Evolutionary conservation across 2,888 invertebrate genomes (phyloP), one percentile per base, ranked within the genome.

Genomic region (Saturnia pavonia): DNA sequence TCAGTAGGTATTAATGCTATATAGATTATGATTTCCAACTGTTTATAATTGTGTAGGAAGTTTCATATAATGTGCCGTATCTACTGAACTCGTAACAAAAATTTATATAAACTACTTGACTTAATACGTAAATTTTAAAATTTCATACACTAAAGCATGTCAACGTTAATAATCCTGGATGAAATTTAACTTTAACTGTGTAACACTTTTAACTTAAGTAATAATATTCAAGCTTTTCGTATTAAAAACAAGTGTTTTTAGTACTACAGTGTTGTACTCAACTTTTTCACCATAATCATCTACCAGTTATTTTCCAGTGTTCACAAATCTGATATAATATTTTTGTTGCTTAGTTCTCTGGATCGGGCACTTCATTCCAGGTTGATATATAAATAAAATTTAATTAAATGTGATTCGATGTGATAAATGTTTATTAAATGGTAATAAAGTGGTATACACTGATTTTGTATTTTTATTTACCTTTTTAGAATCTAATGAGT

Each of bases 391-490:
- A 54, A 57, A 25, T 22, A 48, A 57, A 34, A 34, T 19, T 40
- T 19, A 65, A 65, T 65, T 65, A 65, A 65, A 40, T 65, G 65
- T 65, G 65, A 57, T 57, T 40, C 27, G 40, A 67, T 67, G 67
- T 45, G 43, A 67, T 45, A 67, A 67, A 9, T 25, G 48, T 67
- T 14, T 45, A 43, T 42, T 67, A 45, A 67, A 67, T 67, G 22
- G 22, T 67, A 67, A 67, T 67, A 67, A 67, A 67, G 67, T 67
- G 45, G 43, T 67, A 67, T 40, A 43, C 42, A 25, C 42, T 34
- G 22, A 25, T 40, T 65, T n/a, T 40, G 65, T 19, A 40, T 65
- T 65, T 65, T 57, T 69, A 40, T 69, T 22, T 54, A n/a, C 19
- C 11, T 22, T 54, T 1, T 22, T 9, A 19, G 6, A 19, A n/a